Conservation (phyloP, 2,888 invertebrate species). For the Leistus spinibarbis region DNA sequence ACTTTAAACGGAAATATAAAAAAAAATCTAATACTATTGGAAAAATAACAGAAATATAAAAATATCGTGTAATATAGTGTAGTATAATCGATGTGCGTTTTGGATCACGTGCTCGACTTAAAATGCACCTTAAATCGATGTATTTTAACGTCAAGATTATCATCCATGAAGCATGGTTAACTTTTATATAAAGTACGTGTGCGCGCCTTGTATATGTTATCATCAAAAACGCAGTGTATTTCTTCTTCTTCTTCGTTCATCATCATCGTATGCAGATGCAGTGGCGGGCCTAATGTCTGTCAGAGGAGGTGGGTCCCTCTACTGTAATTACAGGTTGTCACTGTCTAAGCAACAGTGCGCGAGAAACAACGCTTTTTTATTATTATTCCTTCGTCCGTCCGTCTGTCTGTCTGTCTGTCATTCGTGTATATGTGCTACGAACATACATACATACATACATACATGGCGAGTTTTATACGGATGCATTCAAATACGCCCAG, state of each 20-base stretch:
- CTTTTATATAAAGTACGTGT: not conserved
- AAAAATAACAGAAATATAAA: too few relatives aligned
- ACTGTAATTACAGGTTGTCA: constrained; percentile 54
- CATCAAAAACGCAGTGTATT: not conserved
- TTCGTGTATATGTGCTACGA: not conserved
- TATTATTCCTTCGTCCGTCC: constrained; percentile 50
- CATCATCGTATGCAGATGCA: constrained; percentile 30
- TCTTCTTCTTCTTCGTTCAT: too few relatives aligned
- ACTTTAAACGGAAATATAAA: too few relatives aligned
- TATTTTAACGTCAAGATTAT: not conserved
- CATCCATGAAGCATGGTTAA: not conserved
- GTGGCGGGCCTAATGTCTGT: constrained; percentile 12
- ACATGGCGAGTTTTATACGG: not conserved
- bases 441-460: too few relatives aligned
- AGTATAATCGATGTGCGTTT: not conserved
- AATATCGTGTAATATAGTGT: not conserved
- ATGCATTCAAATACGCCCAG: not conserved
- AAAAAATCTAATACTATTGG: too few relatives aligned
- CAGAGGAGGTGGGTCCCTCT: constrained; percentile 13
- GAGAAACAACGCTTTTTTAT: constrained; percentile 45
- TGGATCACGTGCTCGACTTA: not conserved
- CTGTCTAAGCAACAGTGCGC: constrained; percentile 48
- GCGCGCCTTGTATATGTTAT: not conserved
- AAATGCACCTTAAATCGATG: not conserved
- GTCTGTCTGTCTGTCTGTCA: constrained; percentile 7